phyloP scores from a whole-genome alignment of 2,113 vertebrate species.

The Herpailurus yagouaroundi region DNA sequence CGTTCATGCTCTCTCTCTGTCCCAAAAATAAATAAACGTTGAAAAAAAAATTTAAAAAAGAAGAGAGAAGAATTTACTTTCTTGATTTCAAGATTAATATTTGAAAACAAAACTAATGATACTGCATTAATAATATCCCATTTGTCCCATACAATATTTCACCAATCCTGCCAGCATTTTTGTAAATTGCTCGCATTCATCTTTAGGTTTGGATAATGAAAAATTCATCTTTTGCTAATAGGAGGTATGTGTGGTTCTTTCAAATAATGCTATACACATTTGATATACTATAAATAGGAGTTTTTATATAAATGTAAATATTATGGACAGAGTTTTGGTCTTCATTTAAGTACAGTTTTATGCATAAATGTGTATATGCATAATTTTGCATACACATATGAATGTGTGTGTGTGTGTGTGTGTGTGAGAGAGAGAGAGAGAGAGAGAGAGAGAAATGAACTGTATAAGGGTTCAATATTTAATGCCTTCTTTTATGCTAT shows the following conservation, averaged over 20 bases:
- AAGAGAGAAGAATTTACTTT: neutral
- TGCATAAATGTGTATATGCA: neutral
- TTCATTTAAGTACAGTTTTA: neutral
- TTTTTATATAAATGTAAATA: neutral
- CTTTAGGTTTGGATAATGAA: neutral
- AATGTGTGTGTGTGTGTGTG: rapidly evolving
- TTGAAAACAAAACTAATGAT: slow-evolving; percentile 25
- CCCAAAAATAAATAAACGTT: too few species aligned
- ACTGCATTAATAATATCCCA: neutral
- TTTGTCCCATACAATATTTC: neutral
- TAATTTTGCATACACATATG: neutral
- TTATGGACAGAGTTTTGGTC: neutral
- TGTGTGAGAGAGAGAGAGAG: neutral
- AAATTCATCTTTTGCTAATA: neutral
- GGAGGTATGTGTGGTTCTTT: neutral
- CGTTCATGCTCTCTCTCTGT: too few species aligned
- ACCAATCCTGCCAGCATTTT: neutral
- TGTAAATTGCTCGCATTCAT: neutral
- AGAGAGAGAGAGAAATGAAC: neutral
- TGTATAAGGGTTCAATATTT: neutral
- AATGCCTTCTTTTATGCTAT: neutral
- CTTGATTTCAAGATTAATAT: neutral
- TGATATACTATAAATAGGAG: neutral
- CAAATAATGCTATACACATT: neutral
- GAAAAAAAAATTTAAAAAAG: too few species aligned